Conservation (phyloP, 1,140 invertebrate species). For the silkworm (Bombyx mori) region ASM3026992v2 NC_085126.1:11104501-11105000, state of each 20-base stretch:
- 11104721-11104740: no score
- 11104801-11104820: slow-evolving; percentile 81
- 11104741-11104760: slow-evolving; percentile 76
- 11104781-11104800: slow-evolving; percentile 93
- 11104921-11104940: slow-evolving; percentile 54
- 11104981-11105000: no score
- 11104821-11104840: slow-evolving; percentile 86
- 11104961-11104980: background rate
- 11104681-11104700: no score
- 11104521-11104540: slow-evolving; percentile 87
- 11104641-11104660: no score
- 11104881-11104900: slow-evolving; percentile 86
- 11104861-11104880: slow-evolving; percentile 78
- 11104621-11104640: no score
- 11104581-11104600: no score
- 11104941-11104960: slow-evolving; percentile 17
- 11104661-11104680: no score
- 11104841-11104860: slow-evolving; percentile 92
- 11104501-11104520: slow-evolving; percentile 89
- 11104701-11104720: no score
- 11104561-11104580: slow-evolving; percentile 75
- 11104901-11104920: slow-evolving; percentile 68
- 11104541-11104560: slow-evolving; percentile 79
- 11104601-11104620: no score
- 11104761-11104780: slow-evolving; percentile 93